Evolutionary conservation across 2,113 vertebrate genomes (phyloP).

Genomic region (Capreolus pygargus): DNA sequence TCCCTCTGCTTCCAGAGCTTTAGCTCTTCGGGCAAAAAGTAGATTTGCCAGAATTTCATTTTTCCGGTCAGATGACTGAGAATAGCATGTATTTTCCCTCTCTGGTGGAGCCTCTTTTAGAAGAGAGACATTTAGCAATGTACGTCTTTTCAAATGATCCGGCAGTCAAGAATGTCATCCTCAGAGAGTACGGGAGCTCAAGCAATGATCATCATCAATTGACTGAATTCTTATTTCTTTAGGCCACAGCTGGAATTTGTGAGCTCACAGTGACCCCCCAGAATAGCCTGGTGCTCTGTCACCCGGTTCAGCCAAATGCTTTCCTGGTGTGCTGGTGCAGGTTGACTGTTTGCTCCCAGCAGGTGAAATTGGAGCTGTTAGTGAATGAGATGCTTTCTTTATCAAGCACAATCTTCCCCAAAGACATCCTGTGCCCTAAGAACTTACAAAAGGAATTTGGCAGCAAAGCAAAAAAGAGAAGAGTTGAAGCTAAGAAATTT

Average conservation of each 20-base stretch:
- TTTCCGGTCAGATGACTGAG: background rate
- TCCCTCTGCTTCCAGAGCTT: slow-evolving; percentile 3
- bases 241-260: slow-evolving; percentile 25
- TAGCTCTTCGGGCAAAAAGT: background rate
- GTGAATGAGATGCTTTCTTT: slow-evolving; percentile 43
- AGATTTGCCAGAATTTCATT: slow-evolving; percentile 25
- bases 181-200: background rate
- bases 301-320: background rate
- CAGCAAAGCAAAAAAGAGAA: background rate
- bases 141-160: background rate
- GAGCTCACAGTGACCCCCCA: background rate
- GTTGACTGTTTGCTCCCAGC: slow-evolving; percentile 58
- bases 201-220: background rate
- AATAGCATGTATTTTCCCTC: background rate
- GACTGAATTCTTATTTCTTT: background rate
- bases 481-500: background rate
- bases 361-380: slow-evolving; percentile 37
- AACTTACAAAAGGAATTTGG: background rate
- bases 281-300: background rate
- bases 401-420: slow-evolving; percentile 7
- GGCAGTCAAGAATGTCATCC: background rate
- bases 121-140: background rate
- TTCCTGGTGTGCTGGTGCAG: background rate
- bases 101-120: background rate
- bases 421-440: slow-evolving; percentile 9